Base-by-base conservation (phyloP, 2,113 vertebrate genomes). In the Pleuronectes platessa region DNA sequence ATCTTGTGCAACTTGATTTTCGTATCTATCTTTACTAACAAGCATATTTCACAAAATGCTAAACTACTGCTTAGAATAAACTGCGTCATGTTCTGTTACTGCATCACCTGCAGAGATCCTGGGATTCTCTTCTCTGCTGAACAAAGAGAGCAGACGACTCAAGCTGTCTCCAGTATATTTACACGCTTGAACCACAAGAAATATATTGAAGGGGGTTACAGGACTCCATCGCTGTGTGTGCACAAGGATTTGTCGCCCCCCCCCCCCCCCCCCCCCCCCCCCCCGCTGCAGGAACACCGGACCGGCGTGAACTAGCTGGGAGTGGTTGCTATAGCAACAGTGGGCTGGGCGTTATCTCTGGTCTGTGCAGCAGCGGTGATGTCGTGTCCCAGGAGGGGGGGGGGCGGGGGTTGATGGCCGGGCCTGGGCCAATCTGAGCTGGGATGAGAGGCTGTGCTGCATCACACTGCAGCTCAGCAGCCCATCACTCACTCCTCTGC, bases 251-350 rank as follows among this genome's bases (percentile, higher is more conserved):
- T 21, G 51, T 54, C 14, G 51, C 4, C 51, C n/a, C 20, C n/a
- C 47, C 55, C 65, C n/a, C 47, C 55, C 65, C n/a, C 47, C 55
- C 65, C n/a, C 4, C 51, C n/a, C 20, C 4, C 51, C n/a, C 20
- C n/a, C 47, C 55, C 65, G 61, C 74, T 62, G 79, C 66, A 54
- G 70, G 45, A 31, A 6, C 42, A 45, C 20, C 10, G 31, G 59
- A 74, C 23, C 20, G 26, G 21, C 49, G 23, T 13, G 55, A 83
- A 35, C 69, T 72, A 55, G 56, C 78, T 72, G 55, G 78, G 83
- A 54, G 61, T 24, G 70, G 90, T 93, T 92, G 74, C 81, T 62
- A 61, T 72, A 69, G 88, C 69, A 88, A 90, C 88, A 42, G 68
- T n/a, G 61, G 78, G 74, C 15, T 59, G 83, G 71, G 58, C 62